These are phyloP conservation scores for Zonitis immaculata DNA, from an alignment of 2,888 invertebrate species.

Conservation along the genomic window DNA sequence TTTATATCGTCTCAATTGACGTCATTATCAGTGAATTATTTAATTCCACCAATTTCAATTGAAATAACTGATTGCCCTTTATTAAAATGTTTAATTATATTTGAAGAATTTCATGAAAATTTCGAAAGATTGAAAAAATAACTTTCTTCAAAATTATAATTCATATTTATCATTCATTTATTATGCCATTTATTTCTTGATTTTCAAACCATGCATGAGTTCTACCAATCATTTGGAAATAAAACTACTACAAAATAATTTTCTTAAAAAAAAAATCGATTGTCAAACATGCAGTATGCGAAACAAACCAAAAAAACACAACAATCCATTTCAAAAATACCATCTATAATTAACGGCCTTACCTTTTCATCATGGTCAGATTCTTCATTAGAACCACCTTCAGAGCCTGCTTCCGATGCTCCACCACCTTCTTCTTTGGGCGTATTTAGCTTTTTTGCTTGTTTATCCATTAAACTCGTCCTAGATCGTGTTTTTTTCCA, in stretches of 20 bases:
- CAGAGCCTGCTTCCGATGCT: constrained; percentile 75
- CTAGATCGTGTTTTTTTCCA: constrained; percentile 96
- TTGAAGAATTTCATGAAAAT: not conserved
- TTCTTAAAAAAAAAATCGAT: not conserved
- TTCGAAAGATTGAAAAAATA: no score
- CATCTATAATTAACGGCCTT: constrained; percentile 37
- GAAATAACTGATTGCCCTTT: not conserved
- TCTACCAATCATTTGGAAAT: not conserved
- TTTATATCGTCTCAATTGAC: no score
- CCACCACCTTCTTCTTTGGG: constrained; percentile 63
- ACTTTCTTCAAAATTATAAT: no score
- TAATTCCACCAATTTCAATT: not conserved
- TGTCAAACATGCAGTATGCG: not conserved
- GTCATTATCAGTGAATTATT: not conserved
- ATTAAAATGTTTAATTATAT: not conserved
- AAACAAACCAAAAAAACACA: constrained; percentile 1
- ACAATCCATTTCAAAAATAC: not conserved
- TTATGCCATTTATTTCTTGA: not conserved
- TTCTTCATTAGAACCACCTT: constrained; percentile 79
- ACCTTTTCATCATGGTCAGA: constrained; percentile 90
- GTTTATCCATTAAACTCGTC: constrained; percentile 89
- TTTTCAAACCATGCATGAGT: not conserved
- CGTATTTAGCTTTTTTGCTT: constrained; percentile 64
- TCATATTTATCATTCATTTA: no score
- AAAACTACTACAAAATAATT: constrained; percentile 8